Evolutionary conservation across 2,113 vertebrate genomes (phyloP).

Genomic region (Colius striatus): DNA sequence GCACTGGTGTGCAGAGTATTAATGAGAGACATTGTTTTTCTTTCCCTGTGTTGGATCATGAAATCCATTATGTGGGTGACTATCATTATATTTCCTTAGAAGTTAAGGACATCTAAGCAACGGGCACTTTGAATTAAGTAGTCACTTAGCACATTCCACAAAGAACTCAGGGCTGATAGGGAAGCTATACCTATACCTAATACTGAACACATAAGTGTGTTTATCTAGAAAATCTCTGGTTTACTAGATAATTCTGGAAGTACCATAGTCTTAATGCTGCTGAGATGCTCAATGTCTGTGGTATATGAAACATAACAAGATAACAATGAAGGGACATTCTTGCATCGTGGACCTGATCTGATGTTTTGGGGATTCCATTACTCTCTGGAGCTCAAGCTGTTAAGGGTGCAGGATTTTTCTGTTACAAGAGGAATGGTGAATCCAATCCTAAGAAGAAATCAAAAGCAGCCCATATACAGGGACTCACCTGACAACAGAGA

Average conservation of each 20-base stretch:
- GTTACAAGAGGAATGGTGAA: not conserved
- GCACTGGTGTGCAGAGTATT: not conserved
- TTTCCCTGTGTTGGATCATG: not conserved
- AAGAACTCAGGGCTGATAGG: rapidly evolving
- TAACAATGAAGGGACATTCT: not conserved
- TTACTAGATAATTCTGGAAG: not conserved
- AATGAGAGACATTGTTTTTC: not conserved
- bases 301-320: not conserved
- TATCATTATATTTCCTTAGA: not conserved
- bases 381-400: not conserved
- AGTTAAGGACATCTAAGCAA: not conserved
- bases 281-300: not conserved
- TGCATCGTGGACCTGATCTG: not conserved
- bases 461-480: not conserved
- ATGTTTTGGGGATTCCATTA: not conserved
- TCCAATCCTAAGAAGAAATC: not conserved
- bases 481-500: not conserved
- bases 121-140: not conserved
- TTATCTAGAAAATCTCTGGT: not conserved
- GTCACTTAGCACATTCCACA: not conserved
- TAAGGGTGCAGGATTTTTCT: not conserved
- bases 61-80: not conserved
- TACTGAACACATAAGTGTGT: not conserved
- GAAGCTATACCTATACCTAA: not conserved
- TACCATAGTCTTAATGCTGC: rapidly evolving